Evolutionary conservation across 2,113 vertebrate species (phyloP).

Genomic region (Pollachius pollachius): DNA sequence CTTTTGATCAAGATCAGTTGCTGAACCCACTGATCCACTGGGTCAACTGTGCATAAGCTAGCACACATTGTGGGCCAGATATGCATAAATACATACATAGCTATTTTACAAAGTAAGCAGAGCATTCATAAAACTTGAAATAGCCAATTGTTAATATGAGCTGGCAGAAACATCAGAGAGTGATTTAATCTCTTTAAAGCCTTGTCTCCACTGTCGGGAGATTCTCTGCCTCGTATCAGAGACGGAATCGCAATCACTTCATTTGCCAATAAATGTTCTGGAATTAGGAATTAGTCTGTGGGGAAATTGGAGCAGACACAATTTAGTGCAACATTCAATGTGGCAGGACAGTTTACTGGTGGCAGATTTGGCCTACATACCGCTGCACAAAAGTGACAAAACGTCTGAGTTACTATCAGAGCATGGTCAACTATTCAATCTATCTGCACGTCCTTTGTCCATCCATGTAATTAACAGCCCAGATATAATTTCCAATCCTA

Average conservation of each 20-base stretch:
- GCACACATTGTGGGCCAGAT: too few species aligned
- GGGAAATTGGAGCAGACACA: not conserved
- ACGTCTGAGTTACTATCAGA: too few species aligned
- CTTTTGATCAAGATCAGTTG: too few species aligned
- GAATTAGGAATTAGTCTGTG: not conserved
- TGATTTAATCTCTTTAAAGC: slow-evolving; percentile 5
- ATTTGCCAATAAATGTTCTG: not conserved
- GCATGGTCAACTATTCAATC: too few species aligned
- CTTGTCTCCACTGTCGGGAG: not conserved
- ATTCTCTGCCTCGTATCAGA: not conserved
- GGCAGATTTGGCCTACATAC: too few species aligned
- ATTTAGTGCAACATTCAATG: not conserved
- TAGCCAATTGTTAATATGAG: not conserved
- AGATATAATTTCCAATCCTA: too few species aligned
- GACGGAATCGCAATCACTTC: not conserved
- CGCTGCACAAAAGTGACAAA: too few species aligned
- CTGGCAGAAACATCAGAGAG: slow-evolving; percentile 1
- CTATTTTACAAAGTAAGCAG: not conserved
- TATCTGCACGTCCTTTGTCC: too few species aligned
- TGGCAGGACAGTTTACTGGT: too few species aligned
- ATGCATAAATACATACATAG: not conserved
- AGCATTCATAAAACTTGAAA: not conserved
- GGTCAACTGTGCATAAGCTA: too few species aligned
- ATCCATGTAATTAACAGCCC: too few species aligned
- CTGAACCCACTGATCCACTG: too few species aligned